A percentile compares a stretch with the other conserved stretches of the same genome.
phyloP scores from a whole-genome alignment of 2,113 vertebrate species.

The Rhea pennata region DNA sequence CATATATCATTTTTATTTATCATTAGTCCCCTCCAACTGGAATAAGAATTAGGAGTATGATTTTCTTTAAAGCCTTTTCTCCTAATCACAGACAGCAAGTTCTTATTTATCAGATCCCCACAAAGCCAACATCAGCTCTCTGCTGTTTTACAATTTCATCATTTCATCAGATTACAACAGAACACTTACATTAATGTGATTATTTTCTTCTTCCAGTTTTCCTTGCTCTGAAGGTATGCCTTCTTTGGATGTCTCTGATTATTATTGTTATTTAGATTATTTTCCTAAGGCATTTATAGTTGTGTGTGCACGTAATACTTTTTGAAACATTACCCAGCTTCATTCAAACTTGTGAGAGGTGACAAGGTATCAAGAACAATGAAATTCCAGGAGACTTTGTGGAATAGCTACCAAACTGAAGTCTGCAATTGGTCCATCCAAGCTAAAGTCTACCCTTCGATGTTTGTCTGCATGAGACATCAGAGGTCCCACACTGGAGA shows the following conservation, averaged over 20 bases:
- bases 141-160: background rate
- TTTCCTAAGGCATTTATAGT: background rate
- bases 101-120: background rate
- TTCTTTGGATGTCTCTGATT: background rate
- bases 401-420: background rate
- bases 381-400: background rate
- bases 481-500: background rate
- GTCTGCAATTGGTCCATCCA: background rate
- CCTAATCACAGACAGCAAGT: background rate
- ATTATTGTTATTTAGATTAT: background rate
- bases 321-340: background rate
- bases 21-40: background rate
- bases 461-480: accelerated
- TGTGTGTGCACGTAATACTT: background rate
- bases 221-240: background rate
- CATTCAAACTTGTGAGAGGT: background rate
- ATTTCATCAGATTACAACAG: background rate
- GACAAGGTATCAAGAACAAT: background rate
- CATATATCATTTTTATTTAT: background rate
- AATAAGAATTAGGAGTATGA: background rate
- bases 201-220: background rate
- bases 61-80: background rate
- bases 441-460: background rate
- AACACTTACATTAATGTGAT: background rate
- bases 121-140: background rate